phyloP scores from a whole-genome alignment of 2,888 invertebrate species.

The Taphrorychus bicolor region DNA sequence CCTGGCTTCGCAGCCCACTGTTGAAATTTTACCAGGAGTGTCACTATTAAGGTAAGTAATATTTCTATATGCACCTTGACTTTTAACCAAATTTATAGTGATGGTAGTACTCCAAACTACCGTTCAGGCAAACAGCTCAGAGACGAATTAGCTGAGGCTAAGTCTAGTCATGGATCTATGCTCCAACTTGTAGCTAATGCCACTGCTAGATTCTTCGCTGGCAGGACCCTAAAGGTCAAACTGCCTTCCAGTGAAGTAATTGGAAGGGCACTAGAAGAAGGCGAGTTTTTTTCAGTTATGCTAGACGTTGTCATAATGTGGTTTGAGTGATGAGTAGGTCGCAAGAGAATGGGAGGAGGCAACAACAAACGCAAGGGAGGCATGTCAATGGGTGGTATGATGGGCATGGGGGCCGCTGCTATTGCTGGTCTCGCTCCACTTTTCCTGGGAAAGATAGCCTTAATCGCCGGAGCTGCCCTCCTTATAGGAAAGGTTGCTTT shows the following conservation, averaged over 20 bases:
- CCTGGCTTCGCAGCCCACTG: constrained; percentile 64
- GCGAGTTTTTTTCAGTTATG: constrained; percentile 57
- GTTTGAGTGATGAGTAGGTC: constrained; percentile 60
- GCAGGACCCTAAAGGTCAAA: constrained; percentile 73
- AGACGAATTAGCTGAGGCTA: constrained; percentile 34
- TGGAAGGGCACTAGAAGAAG: constrained; percentile 79
- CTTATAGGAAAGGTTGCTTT: constrained; percentile 81
- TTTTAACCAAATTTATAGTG: constrained; percentile 11
- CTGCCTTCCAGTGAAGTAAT: constrained; percentile 72
- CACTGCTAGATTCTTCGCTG: constrained; percentile 65
- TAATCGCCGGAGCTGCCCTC: constrained; percentile 78
- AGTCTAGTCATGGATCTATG: constrained; percentile 18
- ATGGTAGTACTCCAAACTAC: constrained; percentile 18
- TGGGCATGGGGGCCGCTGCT: constrained; percentile 75
- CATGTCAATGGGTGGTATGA: constrained; percentile 58
- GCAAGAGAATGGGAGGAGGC: constrained; percentile 60
- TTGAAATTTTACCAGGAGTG: constrained; percentile 67
- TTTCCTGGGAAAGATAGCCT: constrained; percentile 73
- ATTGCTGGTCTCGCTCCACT: constrained; percentile 74
- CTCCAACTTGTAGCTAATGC: constrained; percentile 49
- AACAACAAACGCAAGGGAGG: constrained; percentile 28
- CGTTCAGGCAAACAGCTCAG: constrained; percentile 42
- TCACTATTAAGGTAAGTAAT: constrained; percentile 62
- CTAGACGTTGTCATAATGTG: constrained; percentile 10
- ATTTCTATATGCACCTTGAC: background rate